A percentile compares a stretch with the other conserved stretches of the same genome.
phyloP scores from a whole-genome alignment of 30 jellyfish, hydroid and myxozoan species.

The Chironex yamaguchii region DNA sequence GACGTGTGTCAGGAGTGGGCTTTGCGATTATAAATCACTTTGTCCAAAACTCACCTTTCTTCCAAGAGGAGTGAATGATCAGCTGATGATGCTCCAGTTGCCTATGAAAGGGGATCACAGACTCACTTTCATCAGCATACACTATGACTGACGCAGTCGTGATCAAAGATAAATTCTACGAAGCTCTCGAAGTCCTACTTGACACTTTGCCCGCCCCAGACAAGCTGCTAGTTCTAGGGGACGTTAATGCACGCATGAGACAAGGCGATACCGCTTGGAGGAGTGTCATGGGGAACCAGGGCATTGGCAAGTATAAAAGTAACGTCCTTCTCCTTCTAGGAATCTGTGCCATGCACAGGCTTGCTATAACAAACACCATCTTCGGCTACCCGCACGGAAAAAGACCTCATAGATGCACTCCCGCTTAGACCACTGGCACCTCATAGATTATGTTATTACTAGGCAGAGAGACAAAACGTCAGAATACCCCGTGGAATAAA shows the following conservation, averaged over 20 bases:
- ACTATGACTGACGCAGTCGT: conserved; percentile 41
- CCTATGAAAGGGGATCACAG: conserved; percentile 2
- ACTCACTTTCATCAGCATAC: conserved; percentile 15
- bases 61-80: conserved; percentile 24
- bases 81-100: conserved; percentile 46
- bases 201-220: background rate
- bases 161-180: conserved; percentile 19
- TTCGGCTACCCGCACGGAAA: conserved; percentile 21
- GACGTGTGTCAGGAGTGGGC: conserved; percentile 25
- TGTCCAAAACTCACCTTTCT: background rate
- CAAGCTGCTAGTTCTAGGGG: conserved; percentile 12
- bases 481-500: no score
- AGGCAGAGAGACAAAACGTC: no score
- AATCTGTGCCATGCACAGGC: conserved; percentile 32
- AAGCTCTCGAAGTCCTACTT: background rate
- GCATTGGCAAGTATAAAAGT: conserved; percentile 14
- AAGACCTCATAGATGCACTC: no score
- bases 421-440: no score
- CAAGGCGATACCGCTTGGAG: conserved; percentile 29
- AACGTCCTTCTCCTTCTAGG: conserved; percentile 36
- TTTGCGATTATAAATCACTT: background rate
- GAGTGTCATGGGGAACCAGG: conserved; percentile 12
- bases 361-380: conserved; percentile 24
- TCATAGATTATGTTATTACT: no score
- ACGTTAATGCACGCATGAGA: conserved; percentile 36